Evolutionary conservation across 2,888 invertebrate genomes (phyloP).

Genomic region (Cataglyphis rosenhaueri): DNA sequence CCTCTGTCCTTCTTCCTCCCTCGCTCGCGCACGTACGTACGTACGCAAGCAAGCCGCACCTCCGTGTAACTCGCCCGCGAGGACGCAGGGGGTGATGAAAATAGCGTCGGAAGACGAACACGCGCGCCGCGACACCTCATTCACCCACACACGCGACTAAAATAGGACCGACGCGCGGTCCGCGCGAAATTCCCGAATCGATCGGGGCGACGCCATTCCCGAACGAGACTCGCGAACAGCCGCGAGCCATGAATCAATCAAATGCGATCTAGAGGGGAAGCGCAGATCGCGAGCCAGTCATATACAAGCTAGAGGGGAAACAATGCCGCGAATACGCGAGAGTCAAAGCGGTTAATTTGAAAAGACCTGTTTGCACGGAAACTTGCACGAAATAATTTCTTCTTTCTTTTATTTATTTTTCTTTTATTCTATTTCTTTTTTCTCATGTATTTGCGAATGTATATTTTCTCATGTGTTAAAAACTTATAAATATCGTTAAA

Average conservation of each 20-base stretch:
- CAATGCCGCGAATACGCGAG: too few relatives aligned
- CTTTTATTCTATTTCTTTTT: not conserved
- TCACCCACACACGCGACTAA: slow-evolving; percentile 81
- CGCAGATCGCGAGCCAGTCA: not conserved
- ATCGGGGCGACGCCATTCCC: slow-evolving; percentile 76
- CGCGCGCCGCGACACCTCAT: slow-evolving; percentile 73
- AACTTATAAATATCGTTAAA: not conserved
- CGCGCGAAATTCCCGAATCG: slow-evolving; percentile 76
- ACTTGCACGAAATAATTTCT: not conserved
- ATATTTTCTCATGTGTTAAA: not conserved
- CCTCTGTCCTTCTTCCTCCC: slow-evolving; percentile 68
- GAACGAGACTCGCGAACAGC: slow-evolving; percentile 39
- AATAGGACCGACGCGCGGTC: slow-evolving; percentile 76
- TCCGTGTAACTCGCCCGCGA: slow-evolving; percentile 57
- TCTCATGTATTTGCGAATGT: not conserved
- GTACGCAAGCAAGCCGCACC: slow-evolving; percentile 45
- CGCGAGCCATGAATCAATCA: not conserved
- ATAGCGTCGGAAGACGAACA: slow-evolving; percentile 72
- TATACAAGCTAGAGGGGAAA: not conserved
- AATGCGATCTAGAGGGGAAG: not conserved
- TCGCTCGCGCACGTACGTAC: slow-evolving; percentile 42
- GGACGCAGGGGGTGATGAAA: slow-evolving; percentile 75
- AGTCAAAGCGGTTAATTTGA: not conserved
- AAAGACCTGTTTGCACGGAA: not conserved
- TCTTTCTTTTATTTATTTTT: not conserved